Conservation (phyloP, 2,888 invertebrate genomes). For the Iselma pallidipennis region DNA sequence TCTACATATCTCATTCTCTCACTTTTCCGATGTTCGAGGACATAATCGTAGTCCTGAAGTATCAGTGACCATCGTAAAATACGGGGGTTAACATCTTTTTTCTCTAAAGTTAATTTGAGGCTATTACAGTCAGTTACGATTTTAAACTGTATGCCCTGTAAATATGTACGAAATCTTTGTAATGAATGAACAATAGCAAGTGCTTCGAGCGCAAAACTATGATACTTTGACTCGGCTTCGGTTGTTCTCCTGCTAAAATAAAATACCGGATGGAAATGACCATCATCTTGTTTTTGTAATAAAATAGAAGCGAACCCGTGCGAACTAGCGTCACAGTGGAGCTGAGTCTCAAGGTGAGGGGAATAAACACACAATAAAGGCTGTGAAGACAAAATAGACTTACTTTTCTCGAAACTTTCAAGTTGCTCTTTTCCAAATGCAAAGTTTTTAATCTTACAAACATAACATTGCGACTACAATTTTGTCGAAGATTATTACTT, state of each 20-base stretch:
- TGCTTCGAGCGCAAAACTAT: slow-evolving; percentile 45
- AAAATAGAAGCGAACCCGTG: slow-evolving; percentile 42
- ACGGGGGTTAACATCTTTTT: slow-evolving; percentile 40
- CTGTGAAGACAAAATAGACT: slow-evolving; percentile 3
- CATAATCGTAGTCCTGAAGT: slow-evolving; percentile 32
- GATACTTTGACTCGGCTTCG: slow-evolving; percentile 38
- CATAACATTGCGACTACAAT: no score
- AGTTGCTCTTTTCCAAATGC: no score
- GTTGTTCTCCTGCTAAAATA: slow-evolving; percentile 44
- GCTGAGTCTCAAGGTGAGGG: slow-evolving; percentile 38
- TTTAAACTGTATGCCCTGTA: slow-evolving; percentile 38
- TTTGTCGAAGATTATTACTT: no score
- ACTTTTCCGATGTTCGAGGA: slow-evolving; percentile 24
- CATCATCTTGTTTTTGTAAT: slow-evolving; percentile 40
- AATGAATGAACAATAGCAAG: slow-evolving; percentile 37
- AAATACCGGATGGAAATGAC: slow-evolving; percentile 40
- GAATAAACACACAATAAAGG: slow-evolving; percentile 44
- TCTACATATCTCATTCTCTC: slow-evolving; percentile 41
- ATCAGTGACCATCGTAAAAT: slow-evolving; percentile 38
- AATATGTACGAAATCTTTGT: slow-evolving; percentile 38
- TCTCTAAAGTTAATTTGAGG: slow-evolving; percentile 35
- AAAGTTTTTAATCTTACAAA: no score
- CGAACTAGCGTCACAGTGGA: slow-evolving; percentile 46
- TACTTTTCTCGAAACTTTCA: no score
- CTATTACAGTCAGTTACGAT: slow-evolving; percentile 42